phyloP scores from a whole-genome alignment of 2,888 invertebrate species.

The Amiota minor region DNA sequence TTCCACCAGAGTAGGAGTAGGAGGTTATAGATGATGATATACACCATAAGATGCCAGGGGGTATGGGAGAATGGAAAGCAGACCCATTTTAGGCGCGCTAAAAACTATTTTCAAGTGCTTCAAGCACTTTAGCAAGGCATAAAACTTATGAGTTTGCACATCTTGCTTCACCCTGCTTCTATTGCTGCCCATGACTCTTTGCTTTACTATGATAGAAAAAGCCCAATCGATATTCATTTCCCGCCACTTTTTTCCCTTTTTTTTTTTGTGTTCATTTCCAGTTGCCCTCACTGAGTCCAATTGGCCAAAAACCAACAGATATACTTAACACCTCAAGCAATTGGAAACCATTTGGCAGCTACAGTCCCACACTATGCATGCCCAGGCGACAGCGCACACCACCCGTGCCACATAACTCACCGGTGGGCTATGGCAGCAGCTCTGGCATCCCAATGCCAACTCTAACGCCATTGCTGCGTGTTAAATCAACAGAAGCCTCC shows the following conservation, averaged over 20 bases:
- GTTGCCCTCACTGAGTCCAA: slow-evolving; percentile 13
- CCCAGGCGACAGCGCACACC: slow-evolving; percentile 55
- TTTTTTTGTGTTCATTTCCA: slow-evolving; percentile 19
- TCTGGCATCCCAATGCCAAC: slow-evolving; percentile 43
- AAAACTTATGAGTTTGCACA: slow-evolving; percentile 33
- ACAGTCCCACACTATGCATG: slow-evolving; percentile 15
- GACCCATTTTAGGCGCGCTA: too few species aligned
- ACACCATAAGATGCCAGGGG: too few species aligned
- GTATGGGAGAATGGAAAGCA: too few species aligned
- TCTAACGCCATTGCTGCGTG: slow-evolving; percentile 49
- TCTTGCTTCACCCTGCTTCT: neutral
- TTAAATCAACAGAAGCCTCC: slow-evolving; percentile 43
- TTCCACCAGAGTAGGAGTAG: too few species aligned
- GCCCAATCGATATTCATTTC: neutral
- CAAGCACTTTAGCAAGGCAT: neutral
- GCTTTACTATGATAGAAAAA: neutral
- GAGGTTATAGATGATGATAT: too few species aligned
- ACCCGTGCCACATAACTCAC: slow-evolving; percentile 63
- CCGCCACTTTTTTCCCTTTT: neutral
- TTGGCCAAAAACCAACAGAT: slow-evolving; percentile 36
- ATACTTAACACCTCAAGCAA: slow-evolving; percentile 29
- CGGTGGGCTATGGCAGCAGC: slow-evolving; percentile 55
- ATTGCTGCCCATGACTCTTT: neutral
- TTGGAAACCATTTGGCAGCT: slow-evolving; percentile 39
- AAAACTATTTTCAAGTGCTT: too few species aligned